A percentile compares a stretch with the other conserved stretches of the same genome.
phyloP scores from a whole-genome alignment of 2,888 invertebrate species.

The Brachynemurus nebulosus region DNA sequence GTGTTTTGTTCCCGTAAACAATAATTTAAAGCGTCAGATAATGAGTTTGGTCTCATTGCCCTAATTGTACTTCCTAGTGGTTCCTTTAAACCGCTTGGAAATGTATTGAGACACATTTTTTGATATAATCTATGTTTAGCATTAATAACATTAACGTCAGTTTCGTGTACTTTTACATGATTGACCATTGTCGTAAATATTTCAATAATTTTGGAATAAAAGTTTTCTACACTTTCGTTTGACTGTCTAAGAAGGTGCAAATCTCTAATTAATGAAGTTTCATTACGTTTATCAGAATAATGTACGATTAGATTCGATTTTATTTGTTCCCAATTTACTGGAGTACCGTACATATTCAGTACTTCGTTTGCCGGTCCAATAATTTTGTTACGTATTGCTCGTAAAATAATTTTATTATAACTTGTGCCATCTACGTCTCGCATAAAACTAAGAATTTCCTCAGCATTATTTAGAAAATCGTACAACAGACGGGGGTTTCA shows the following conservation, averaged over 20 bases:
- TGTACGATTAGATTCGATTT: slow-evolving; percentile 15
- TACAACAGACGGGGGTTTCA: background rate
- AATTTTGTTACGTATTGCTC: slow-evolving; percentile 13
- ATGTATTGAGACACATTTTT: slow-evolving; percentile 18
- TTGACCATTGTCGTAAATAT: slow-evolving; percentile 16
- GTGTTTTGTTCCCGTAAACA: slow-evolving; percentile 17
- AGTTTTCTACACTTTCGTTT: slow-evolving; percentile 14
- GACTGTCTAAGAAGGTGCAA: slow-evolving; percentile 13
- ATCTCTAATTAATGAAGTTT: slow-evolving; percentile 16
- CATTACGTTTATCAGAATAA: slow-evolving; percentile 15
- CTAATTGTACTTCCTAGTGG: slow-evolving; percentile 18
- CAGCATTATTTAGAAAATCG: background rate
- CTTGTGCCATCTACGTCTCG: background rate
- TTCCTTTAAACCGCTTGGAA: slow-evolving; percentile 16
- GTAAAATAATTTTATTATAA: background rate
- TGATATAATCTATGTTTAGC: slow-evolving; percentile 16
- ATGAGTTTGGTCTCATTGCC: no score
- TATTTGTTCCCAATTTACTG: slow-evolving; percentile 13
- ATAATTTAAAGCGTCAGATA: no score
- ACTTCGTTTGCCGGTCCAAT: slow-evolving; percentile 15
- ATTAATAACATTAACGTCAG: slow-evolving; percentile 13
- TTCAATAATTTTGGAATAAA: slow-evolving; percentile 18
- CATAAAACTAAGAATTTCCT: background rate
- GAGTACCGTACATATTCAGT: slow-evolving; percentile 16
- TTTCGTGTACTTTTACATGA: slow-evolving; percentile 16